Evolutionary conservation across 2,888 invertebrate genomes (phyloP).

Genomic region (Scaptomyza cyrtandrae): DNA sequence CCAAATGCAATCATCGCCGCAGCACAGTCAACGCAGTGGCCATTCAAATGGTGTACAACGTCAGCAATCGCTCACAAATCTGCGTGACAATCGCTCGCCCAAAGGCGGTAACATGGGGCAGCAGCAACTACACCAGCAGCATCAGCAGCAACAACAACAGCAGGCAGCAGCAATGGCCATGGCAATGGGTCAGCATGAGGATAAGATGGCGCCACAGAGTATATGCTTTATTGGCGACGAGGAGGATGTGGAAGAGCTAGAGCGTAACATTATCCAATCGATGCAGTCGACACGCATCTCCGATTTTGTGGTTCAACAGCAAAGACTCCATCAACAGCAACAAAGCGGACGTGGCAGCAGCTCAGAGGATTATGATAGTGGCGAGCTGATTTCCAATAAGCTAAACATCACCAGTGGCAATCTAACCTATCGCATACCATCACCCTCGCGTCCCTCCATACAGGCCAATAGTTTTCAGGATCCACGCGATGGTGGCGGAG

Average conservation of each 20-base stretch:
- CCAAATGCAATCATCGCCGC: slow-evolving; percentile 87
- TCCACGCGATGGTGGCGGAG: slow-evolving; percentile 71
- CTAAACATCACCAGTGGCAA: slow-evolving; percentile 94
- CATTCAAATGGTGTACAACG: slow-evolving; percentile 72
- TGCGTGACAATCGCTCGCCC: slow-evolving; percentile 77
- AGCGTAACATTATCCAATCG: slow-evolving; percentile 83
- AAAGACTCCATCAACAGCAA: slow-evolving; percentile 53
- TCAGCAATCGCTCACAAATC: slow-evolving; percentile 79
- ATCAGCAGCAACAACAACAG: background rate
- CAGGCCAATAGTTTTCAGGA: slow-evolving; percentile 90
- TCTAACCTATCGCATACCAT: slow-evolving; percentile 94
- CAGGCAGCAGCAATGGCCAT: slow-evolving; percentile 20
- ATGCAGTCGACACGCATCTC: slow-evolving; percentile 79
- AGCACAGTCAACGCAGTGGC: slow-evolving; percentile 85
- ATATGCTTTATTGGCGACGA: slow-evolving; percentile 95
- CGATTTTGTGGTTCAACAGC: slow-evolving; percentile 68
- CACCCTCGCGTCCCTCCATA: slow-evolving; percentile 91
- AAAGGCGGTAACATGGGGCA: slow-evolving; percentile 59
- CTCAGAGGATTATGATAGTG: slow-evolving; percentile 84
- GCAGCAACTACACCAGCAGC: slow-evolving; percentile 3
- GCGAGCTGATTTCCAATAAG: slow-evolving; percentile 84
- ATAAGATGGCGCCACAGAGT: slow-evolving; percentile 97
- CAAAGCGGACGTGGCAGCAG: slow-evolving; percentile 87
- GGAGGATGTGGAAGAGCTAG: slow-evolving; percentile 85
- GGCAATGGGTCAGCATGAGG: slow-evolving; percentile 86